Base-by-base conservation (phyloP, 2,888 invertebrate genomes). In the Philonicus albiceps region DNA sequence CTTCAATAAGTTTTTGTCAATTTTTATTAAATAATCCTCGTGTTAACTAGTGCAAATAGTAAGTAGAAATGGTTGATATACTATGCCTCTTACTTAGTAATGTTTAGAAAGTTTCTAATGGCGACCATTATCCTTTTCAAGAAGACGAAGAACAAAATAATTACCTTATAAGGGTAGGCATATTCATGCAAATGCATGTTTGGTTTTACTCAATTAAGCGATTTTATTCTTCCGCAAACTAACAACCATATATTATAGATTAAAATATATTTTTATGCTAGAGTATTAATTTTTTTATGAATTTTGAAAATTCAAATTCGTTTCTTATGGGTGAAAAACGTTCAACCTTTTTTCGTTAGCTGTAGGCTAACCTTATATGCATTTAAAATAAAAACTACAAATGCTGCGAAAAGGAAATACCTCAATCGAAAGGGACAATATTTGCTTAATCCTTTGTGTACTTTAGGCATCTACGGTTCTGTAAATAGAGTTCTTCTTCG, bases 381-480 rank as follows among this genome's bases (percentile, higher is more conserved):
- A 73, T 85, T 31, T 34, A 43, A 80, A 64, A 22, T 6, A n/a
- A 53, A 34, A 83, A 22, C 64, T 22, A 64, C 7, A 11, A 64
- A 64, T 64, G 64, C 64, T 64, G 64, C 64, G 27, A 64, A 78
- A 86, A 86, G 81, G 78, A 80, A 80, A 53, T 80, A 43, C 49
- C 6, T 40, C 76, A 84, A 55, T 73, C 37, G 72, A 84, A 85
- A 86, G 80, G 86, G 84, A 86, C 81, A 87, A 87, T 87, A 87
- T 87, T 87, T 86, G 53, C 86, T 27, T 30, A 86, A 72, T 86
- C 85, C 86, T 87, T 84, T 86, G 85, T 86, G 87, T 86, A 86
- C 80, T 75, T 86, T 87, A 73, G 49, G 76, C 83, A 81, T 86
- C 86, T 86, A 84, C 86, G 86, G 86, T 83, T 86, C 81, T 55